Conservation (phyloP, 2,888 invertebrate genomes). For the Mellilla xanthometata region DNA sequence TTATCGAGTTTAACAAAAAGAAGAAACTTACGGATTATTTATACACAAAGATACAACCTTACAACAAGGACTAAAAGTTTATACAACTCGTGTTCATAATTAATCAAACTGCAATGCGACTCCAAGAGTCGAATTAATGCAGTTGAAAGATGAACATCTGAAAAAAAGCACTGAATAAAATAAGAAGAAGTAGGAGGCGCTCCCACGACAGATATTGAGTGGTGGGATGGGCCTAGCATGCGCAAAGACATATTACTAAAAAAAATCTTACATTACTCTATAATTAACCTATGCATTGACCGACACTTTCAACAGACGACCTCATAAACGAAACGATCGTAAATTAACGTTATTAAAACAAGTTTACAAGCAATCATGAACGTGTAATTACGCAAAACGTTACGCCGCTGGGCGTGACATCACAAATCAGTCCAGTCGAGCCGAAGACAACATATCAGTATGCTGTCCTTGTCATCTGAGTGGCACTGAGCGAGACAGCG, state of each 20-base stretch:
- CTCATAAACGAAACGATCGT: slow-evolving; percentile 64
- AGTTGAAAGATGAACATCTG: slow-evolving; percentile 66
- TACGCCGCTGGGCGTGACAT: slow-evolving; percentile 83
- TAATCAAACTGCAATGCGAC: slow-evolving; percentile 79
- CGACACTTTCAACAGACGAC: slow-evolving; percentile 69
- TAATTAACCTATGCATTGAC: slow-evolving; percentile 63
- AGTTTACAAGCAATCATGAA: slow-evolving; percentile 73
- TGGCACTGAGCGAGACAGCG: slow-evolving; percentile 46
- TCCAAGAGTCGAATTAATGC: slow-evolving; percentile 65
- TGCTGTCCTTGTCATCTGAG: slow-evolving; percentile 48
- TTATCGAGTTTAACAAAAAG: no score
- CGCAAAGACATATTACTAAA: slow-evolving; percentile 72
- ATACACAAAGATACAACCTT: no score
- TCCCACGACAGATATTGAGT: slow-evolving; percentile 81
- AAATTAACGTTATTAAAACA: slow-evolving; percentile 78
- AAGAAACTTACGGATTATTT: no score
- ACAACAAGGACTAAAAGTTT: no score
- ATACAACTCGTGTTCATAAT: no score
- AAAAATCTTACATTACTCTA: slow-evolving; percentile 52
- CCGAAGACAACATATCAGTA: slow-evolving; percentile 72
- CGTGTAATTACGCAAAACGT: slow-evolving; percentile 81
- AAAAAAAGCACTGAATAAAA: slow-evolving; percentile 74
- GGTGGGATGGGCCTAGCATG: slow-evolving; percentile 80
- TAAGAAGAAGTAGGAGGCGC: slow-evolving; percentile 80
- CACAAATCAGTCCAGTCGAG: slow-evolving; percentile 78